A percentile compares a stretch with the other conserved stretches of the same genome.
phyloP scores from a whole-genome alignment of 2,113 vertebrate genomes.

The Mirza zaza region DNA sequence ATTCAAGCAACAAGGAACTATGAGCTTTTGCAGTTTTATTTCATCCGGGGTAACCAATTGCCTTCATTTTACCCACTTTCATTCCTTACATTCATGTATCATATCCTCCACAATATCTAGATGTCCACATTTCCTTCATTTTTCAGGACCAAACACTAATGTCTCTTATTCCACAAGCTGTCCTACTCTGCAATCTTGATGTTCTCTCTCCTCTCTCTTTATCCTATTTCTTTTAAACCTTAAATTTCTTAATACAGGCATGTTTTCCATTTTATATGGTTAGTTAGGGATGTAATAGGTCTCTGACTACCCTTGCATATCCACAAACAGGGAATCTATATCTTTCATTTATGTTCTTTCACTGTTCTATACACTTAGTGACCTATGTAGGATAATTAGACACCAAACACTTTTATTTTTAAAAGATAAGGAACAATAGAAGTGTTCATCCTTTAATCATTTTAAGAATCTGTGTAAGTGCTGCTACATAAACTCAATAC shows the following conservation, averaged over 20 bases:
- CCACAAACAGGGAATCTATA: not conserved
- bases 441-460: not conserved
- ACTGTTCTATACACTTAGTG: not conserved
- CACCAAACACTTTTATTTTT: not conserved
- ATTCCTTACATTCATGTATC: not conserved
- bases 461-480: not conserved
- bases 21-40: not conserved
- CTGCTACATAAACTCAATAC: not conserved
- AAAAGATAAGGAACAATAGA: not conserved
- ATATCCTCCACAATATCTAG: not conserved
- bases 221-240: not conserved
- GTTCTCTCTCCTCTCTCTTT: not conserved
- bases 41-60: not conserved
- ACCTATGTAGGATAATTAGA: not conserved
- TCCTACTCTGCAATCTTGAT: not conserved
- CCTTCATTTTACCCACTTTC: not conserved
- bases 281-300: not conserved
- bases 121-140: not conserved
- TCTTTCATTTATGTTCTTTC: not conserved
- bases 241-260: not conserved
- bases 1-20: not conserved
- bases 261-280: not conserved
- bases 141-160: not conserved
- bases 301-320: not conserved
- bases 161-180: not conserved